Evolutionary conservation across 2,797 vertebrate species (phyloP).

Genomic region (Esox masquinongy): DNA sequence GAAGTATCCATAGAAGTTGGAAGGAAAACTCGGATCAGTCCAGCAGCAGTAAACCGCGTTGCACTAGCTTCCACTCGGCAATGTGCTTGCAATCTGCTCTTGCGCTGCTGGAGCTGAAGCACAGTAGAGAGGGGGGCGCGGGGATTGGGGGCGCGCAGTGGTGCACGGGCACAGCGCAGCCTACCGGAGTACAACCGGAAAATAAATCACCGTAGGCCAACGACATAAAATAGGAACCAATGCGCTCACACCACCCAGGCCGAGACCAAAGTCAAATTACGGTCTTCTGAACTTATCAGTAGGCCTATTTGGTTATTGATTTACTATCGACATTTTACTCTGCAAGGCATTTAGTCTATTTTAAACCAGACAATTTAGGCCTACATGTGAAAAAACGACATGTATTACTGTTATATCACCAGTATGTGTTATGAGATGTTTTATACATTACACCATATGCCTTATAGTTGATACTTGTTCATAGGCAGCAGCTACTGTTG

Average conservation of each 20-base stretch:
- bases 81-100: slow-evolving; percentile 28
- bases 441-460: too few relatives aligned
- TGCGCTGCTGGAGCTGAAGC: slow-evolving; percentile 22
- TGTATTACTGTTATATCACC: background rate
- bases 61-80: slow-evolving; percentile 23
- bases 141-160: slow-evolving; percentile 16
- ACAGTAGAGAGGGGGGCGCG: slow-evolving; percentile 18
- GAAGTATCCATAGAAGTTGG: slow-evolving; percentile 41
- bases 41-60: slow-evolving; percentile 22
- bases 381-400: background rate
- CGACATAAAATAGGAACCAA: background rate
- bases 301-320: background rate
- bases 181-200: slow-evolving; percentile 41
- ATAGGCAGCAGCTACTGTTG: too few relatives aligned
- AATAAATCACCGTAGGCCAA: slow-evolving; percentile 8
- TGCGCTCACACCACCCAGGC: background rate
- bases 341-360: background rate
- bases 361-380: background rate
- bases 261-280: background rate
- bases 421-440: background rate
- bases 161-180: slow-evolving; percentile 51
- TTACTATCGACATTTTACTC: background rate
- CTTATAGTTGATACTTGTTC: too few relatives aligned
- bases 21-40: slow-evolving; percentile 13
- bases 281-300: background rate